phyloP scores from a whole-genome alignment of 1,140 invertebrate genomes.

The Andricus grossulariae region DNA sequence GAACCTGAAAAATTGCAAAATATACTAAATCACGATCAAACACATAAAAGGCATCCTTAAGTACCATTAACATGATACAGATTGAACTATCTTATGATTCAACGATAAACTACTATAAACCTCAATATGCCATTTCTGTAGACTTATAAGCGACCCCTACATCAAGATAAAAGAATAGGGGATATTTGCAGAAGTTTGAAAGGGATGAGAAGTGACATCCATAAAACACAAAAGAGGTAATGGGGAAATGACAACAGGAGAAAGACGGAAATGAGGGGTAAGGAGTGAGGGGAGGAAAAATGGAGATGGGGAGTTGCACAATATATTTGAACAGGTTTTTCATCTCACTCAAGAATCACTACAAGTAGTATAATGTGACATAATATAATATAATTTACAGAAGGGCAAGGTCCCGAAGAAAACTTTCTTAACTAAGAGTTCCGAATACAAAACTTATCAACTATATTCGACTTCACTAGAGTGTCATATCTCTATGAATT shows the following conservation, averaged over 20 bases:
- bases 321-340: too few species aligned
- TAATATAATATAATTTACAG: too few species aligned
- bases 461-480: too few species aligned
- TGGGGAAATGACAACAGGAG: conserved; percentile 9
- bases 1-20: conserved; percentile 1
- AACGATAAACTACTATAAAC: not conserved
- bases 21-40: not conserved
- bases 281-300: not conserved
- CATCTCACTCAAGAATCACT: too few species aligned
- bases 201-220: not conserved
- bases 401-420: too few species aligned
- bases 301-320: too few species aligned
- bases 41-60: not conserved
- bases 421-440: too few species aligned
- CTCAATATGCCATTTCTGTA: not conserved
- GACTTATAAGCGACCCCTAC: conserved; percentile 17
- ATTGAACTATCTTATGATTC: conserved; percentile 9
- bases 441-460: too few species aligned
- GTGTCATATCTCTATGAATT: too few species aligned
- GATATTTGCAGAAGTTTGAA: not conserved
- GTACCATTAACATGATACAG: not conserved
- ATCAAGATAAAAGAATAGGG: conserved; percentile 13
- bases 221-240: conserved; percentile 33
- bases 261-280: not conserved
- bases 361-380: too few species aligned